Conservation (phyloP, 37 sponge, comb jelly and placozoan genomes). For the Haliclona indistincta region DNA sequence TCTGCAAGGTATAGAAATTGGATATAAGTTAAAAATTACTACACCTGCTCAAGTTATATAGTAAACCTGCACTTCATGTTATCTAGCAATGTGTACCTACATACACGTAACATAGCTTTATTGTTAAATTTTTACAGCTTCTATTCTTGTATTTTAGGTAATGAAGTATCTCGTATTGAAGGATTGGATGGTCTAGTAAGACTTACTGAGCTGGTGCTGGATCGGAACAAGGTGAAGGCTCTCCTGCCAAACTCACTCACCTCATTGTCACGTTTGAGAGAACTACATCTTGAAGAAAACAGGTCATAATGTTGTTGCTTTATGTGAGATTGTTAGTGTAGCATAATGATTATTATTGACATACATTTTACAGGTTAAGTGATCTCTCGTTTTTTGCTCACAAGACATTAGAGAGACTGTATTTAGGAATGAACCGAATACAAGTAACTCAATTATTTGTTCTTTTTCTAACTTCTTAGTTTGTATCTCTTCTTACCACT, state of each 20-base stretch:
- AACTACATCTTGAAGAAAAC: slow-evolving; percentile 93
- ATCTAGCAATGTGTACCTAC: not conserved
- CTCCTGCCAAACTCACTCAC: slow-evolving; percentile 62
- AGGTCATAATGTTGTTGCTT: slow-evolving; percentile 40
- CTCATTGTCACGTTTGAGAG: slow-evolving; percentile 53
- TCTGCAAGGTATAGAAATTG: slow-evolving; percentile 81
- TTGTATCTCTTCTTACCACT: not conserved
- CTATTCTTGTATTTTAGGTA: slow-evolving; percentile 54
- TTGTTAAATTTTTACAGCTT: no score
- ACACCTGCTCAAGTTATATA: no score
- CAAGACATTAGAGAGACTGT: slow-evolving; percentile 71
- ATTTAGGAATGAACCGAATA: slow-evolving; percentile 87
- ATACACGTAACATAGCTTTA: no score
- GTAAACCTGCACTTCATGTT: not conserved
- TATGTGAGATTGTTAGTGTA: no score
- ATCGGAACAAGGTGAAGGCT: slow-evolving; percentile 90
- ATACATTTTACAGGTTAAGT: slow-evolving; percentile 46
- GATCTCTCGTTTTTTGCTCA: slow-evolving; percentile 74
- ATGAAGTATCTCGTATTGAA: slow-evolving; percentile 80
- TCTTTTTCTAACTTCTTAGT: not conserved
- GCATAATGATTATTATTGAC: not conserved
- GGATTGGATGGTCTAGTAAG: slow-evolving; percentile 66
- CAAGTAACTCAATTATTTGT: slow-evolving; percentile 39
- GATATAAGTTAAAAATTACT: not conserved
- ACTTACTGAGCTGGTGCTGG: slow-evolving; percentile 90